Evolutionary conservation across 2,113 vertebrate species (phyloP), one percentile per base, ranked within the genome.

Genomic region (Megaleporinus macrocephalus): DNA sequence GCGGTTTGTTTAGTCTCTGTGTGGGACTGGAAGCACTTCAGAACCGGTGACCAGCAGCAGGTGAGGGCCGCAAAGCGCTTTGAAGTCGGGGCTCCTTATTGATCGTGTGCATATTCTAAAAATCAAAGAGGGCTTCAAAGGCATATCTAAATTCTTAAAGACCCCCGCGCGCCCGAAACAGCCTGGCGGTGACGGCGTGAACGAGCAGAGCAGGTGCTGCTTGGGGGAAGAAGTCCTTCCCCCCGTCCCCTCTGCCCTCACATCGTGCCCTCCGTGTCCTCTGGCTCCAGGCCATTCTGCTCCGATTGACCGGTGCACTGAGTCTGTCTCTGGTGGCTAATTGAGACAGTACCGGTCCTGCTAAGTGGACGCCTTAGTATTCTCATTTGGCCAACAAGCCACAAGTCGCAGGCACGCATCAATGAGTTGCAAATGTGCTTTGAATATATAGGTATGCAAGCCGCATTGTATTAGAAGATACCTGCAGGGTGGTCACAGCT

Each of bases 11-110:
- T 90, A 86, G 89, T 85, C 85, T 91, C 91, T 72, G 80, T 93
- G 89, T 85, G 89, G 82, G 88, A 94, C 82, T 95, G 93, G 92
- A 93, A 94, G 93, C 93, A 91, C 95, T 95, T 94, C 92, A 88
- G 91, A 95, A 95, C 88, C 88, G 93, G 93, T 94, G 95, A 94
- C 93, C 94, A 95, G 93, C 93, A 96, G 92, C 94, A 95, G 92
- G 94, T 95, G 93, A 94, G 80, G 88, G 88, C 91, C 87, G 89
- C 87, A 83, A 83, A 90, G 86, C 69, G 87, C 94, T 96, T 97
- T 96, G 94, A 97, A 96, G 94, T 92, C 77, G 86, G 70, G 76
- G 29, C 81, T 91, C 91, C 87, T 92, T 93, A 95, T 92, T 94
- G 92, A 95, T 91, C 93, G 88, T 86, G 76, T 91, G 93, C 93